Evolutionary conservation across 1,140 invertebrate species (phyloP).

Genomic region (Octopus bimaculoides): DNA sequence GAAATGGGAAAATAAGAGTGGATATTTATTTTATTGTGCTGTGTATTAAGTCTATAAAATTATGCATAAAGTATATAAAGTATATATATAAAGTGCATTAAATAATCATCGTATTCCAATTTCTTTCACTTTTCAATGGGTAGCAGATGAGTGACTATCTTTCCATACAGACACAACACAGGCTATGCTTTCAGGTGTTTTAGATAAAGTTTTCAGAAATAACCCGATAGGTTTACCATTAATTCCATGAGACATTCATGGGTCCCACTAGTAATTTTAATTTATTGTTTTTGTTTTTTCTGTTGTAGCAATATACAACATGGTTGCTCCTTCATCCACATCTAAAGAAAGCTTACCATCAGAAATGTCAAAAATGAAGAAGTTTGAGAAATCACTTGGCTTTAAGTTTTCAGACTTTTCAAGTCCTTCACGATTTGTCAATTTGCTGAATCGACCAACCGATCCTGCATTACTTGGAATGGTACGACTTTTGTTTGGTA

Average conservation of each 20-base stretch:
- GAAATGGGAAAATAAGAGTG: too few species aligned
- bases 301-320: background rate
- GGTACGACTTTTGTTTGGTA: slow-evolving; percentile 75
- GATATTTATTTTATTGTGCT: too few species aligned
- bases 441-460: slow-evolving; percentile 67
- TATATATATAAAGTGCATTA: too few species aligned
- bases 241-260: background rate
- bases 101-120: too few species aligned
- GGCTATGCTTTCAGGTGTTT: too few species aligned
- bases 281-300: background rate
- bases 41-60: too few species aligned
- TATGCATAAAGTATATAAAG: too few species aligned
- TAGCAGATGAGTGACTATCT: too few species aligned
- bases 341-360: background rate
- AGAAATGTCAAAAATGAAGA: background rate
- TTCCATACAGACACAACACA: too few species aligned
- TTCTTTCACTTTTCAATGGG: too few species aligned
- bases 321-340: background rate
- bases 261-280: background rate
- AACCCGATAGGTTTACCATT: background rate
- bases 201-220: too few species aligned
- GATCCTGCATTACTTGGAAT: slow-evolving; percentile 76
- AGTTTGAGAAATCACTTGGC: slow-evolving; percentile 35
- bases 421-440: slow-evolving; percentile 52
- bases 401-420: slow-evolving; percentile 37